Percentiles rank a stretch among this genome's conserved stretches.
Evolutionary conservation across 2,797 vertebrate genomes (phyloP).

Genomic region (Pseudomugil gertrudae): DNA sequence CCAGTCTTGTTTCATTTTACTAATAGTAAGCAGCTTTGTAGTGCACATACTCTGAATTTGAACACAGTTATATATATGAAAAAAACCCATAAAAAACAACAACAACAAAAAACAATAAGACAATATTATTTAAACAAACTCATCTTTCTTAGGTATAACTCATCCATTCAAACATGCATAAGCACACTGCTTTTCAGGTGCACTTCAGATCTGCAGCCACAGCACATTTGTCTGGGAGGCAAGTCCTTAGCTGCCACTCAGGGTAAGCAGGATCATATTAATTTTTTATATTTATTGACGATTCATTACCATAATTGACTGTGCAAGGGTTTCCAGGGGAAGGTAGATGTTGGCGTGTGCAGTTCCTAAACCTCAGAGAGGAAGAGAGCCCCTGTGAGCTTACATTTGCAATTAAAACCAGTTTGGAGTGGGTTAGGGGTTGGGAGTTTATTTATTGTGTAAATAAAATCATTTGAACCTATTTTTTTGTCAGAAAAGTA

Average conservation of each 20-base stretch:
- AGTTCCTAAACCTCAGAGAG: slow-evolving; percentile 88
- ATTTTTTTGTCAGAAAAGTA: slow-evolving; percentile 69
- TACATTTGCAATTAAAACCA: slow-evolving; percentile 97
- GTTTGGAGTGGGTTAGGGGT: slow-evolving; percentile 79
- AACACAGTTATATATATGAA: no score
- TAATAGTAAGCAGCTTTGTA: no score
- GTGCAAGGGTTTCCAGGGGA: slow-evolving; percentile 87
- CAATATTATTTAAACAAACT: background rate
- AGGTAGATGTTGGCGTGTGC: slow-evolving; percentile 60
- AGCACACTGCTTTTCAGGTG: slow-evolving; percentile 81
- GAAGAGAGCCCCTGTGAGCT: slow-evolving; percentile 82
- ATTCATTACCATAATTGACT: slow-evolving; percentile 99
- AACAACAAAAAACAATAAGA: background rate
- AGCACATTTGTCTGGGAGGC: slow-evolving; percentile 97
- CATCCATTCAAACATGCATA: slow-evolving; percentile 16
- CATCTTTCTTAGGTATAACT: slow-evolving; percentile 1
- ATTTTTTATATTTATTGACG: slow-evolving; percentile 99
- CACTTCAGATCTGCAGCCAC: slow-evolving; percentile 92
- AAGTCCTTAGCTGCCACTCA: slow-evolving; percentile 97
- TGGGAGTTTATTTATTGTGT: slow-evolving; percentile 90
- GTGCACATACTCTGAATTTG: no score
- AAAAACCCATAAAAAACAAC: no score
- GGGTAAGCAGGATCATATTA: slow-evolving; percentile 92
- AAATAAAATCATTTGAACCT: slow-evolving; percentile 88
- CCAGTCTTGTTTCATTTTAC: no score